These are phyloP conservation scores for Linnaemya tessellans DNA, from an alignment of 2,888 invertebrate species.

Conservation along the genomic window DNA sequence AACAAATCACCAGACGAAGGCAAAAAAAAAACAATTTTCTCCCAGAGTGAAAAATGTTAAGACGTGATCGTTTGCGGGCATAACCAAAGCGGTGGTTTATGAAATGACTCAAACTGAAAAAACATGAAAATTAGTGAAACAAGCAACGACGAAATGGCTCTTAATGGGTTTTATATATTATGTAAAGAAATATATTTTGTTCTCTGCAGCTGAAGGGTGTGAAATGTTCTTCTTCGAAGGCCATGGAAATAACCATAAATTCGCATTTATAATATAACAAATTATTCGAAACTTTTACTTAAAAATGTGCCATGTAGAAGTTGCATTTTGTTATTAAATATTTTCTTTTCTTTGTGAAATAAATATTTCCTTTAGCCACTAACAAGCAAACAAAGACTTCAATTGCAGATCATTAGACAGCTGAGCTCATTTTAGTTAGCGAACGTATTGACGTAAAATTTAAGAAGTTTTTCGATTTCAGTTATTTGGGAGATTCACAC, in stretches of 20 bases:
- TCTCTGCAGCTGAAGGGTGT: background rate
- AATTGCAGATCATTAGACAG: constrained; percentile 17
- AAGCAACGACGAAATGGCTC: constrained; percentile 15
- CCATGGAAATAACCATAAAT: no score
- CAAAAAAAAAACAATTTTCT: background rate
- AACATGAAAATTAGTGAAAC: constrained; percentile 15
- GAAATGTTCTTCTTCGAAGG: constrained; percentile 1
- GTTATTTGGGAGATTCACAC: no score
- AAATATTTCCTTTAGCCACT: constrained; percentile 6
- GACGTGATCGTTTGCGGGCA: constrained; percentile 62
- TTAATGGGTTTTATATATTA: constrained; percentile 15
- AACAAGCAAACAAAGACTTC: background rate
- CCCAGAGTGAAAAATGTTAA: constrained; percentile 23
- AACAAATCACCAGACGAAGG: constrained; percentile 10
- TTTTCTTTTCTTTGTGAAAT: background rate
- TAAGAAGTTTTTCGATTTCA: constrained; percentile 36
- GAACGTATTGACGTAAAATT: constrained; percentile 1
- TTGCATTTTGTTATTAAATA: background rate
- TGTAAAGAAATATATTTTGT: background rate
- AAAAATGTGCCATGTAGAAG: background rate
- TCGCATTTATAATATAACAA: no score
- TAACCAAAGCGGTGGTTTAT: constrained; percentile 38
- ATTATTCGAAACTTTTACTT: no score
- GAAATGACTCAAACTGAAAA: constrained; percentile 45
- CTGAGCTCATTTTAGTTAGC: constrained; percentile 12